Conservation (phyloP, 2,113 vertebrate species). For the Pterocles burchelli region DNA sequence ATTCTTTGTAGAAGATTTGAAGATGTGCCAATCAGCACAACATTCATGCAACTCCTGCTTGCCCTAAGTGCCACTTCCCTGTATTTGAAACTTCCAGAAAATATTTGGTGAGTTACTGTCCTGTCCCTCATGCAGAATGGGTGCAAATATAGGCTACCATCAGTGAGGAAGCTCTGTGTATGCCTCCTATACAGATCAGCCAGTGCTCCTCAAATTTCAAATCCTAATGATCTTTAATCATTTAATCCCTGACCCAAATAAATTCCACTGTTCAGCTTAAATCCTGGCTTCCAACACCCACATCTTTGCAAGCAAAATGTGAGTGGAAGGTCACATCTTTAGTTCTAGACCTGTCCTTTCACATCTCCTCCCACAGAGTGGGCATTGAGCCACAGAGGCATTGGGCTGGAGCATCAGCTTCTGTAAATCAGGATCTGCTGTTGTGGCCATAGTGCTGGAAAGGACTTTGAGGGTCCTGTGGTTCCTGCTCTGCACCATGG, state of each 20-base stretch:
- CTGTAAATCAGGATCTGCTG: neutral
- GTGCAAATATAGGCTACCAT: accelerated
- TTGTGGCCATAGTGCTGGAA: neutral
- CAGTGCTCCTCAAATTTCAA: neutral
- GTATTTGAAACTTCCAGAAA: neutral
- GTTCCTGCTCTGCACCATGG: neutral
- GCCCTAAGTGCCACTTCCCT: neutral
- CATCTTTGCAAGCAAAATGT: neutral
- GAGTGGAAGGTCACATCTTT: neutral
- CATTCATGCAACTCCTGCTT: accelerated
- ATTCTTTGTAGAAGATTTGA: neutral
- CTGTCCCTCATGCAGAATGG: accelerated
- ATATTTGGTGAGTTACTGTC: too few relatives aligned
- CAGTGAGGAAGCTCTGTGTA: accelerated
- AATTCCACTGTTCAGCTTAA: neutral
- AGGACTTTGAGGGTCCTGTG: neutral
- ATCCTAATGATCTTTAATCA: neutral
- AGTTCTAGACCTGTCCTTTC: accelerated
- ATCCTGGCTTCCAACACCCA: neutral
- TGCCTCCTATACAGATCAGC: neutral
- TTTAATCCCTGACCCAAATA: conserved; percentile 20
- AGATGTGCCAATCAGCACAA: neutral
- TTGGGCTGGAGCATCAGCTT: neutral
- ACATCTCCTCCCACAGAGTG: neutral
- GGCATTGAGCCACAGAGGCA: neutral